A percentile compares a stretch with the other conserved stretches of the same genome.
phyloP scores from a whole-genome alignment of 2,888 invertebrate species.

The Leptinotarsa peninsularis region DNA sequence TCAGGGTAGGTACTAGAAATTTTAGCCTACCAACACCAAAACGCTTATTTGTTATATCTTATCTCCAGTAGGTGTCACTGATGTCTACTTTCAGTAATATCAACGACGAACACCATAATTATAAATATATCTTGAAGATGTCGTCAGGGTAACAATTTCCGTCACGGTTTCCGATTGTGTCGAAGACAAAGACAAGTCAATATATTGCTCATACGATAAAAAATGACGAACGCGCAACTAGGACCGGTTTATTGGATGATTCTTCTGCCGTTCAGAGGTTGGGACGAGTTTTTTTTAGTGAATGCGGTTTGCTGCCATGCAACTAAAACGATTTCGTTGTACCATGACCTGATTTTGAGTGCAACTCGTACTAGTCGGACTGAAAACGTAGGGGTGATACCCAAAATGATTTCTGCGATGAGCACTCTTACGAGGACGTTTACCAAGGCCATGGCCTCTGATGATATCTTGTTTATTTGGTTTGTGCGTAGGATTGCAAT shows the following conservation, averaged over 20 bases:
- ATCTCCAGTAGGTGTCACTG: background rate
- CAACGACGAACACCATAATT: background rate
- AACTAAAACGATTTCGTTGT: slow-evolving; percentile 66
- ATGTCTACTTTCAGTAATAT: background rate
- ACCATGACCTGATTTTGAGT: slow-evolving; percentile 66
- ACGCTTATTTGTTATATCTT: no score
- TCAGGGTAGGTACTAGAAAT: no score
- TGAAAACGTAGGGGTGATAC: slow-evolving; percentile 58
- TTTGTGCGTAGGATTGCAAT: slow-evolving; percentile 31
- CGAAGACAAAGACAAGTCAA: slow-evolving; percentile 57
- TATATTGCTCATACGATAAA: slow-evolving; percentile 56
- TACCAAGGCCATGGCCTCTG: slow-evolving; percentile 55
- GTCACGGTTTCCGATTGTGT: slow-evolving; percentile 48
- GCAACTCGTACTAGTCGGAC: slow-evolving; percentile 60
- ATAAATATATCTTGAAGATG: slow-evolving; percentile 10
- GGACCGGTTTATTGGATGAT: slow-evolving; percentile 64
- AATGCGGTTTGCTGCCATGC: slow-evolving; percentile 63
- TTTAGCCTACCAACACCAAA: no score
- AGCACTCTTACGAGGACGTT: slow-evolving; percentile 42
- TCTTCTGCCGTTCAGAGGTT: slow-evolving; percentile 63
- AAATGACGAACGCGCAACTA: slow-evolving; percentile 62
- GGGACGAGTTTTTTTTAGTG: slow-evolving; percentile 64
- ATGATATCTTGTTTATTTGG: slow-evolving; percentile 29
- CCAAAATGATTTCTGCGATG: slow-evolving; percentile 43
- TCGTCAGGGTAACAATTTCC: slow-evolving; percentile 41